A percentile compares a stretch with the other conserved stretches of the same genome.
phyloP scores from a whole-genome alignment of 2,113 vertebrate species.

The Hippocampus barbouri region DNA sequence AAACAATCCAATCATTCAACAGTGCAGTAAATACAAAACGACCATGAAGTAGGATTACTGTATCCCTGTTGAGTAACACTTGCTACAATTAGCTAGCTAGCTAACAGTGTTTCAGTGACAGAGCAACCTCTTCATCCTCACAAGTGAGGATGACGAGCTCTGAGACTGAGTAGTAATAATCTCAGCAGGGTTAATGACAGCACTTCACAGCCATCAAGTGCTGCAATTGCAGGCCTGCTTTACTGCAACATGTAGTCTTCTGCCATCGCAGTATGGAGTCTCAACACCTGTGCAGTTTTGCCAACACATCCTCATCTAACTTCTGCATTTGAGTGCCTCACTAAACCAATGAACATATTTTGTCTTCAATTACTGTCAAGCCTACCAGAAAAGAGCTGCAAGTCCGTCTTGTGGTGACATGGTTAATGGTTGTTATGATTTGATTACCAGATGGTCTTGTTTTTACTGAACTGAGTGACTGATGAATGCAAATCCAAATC shows the following conservation, averaged over 20 bases:
- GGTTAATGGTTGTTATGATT: too few species aligned
- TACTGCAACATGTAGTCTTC: not conserved
- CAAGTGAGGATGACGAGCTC: conserved; percentile 50
- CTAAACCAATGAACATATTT: not conserved
- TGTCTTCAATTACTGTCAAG: too few species aligned
- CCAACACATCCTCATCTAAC: not conserved
- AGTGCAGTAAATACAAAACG: too few species aligned
- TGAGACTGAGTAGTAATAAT: conserved; percentile 68
- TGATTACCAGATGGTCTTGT: too few species aligned
- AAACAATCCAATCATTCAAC: not conserved
- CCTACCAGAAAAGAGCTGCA: too few species aligned
- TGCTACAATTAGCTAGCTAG: not conserved
- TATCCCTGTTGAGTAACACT: too few species aligned
- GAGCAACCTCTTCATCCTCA: conserved; percentile 49
- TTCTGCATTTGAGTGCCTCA: not conserved
- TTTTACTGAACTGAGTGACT: too few species aligned
- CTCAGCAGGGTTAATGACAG: conserved; percentile 96
- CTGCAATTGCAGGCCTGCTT: conserved; percentile 98
- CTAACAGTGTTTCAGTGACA: conserved; percentile 66
- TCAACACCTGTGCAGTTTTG: not conserved
- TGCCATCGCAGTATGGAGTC: not conserved
- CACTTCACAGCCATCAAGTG: conserved; percentile 75
- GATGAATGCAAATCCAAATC: too few species aligned
- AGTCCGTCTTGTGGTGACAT: too few species aligned
- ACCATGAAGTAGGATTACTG: too few species aligned